Evolutionary conservation across 1,140 invertebrate species (phyloP).

Genomic region (Meloidogyne floridensis): DNA sequence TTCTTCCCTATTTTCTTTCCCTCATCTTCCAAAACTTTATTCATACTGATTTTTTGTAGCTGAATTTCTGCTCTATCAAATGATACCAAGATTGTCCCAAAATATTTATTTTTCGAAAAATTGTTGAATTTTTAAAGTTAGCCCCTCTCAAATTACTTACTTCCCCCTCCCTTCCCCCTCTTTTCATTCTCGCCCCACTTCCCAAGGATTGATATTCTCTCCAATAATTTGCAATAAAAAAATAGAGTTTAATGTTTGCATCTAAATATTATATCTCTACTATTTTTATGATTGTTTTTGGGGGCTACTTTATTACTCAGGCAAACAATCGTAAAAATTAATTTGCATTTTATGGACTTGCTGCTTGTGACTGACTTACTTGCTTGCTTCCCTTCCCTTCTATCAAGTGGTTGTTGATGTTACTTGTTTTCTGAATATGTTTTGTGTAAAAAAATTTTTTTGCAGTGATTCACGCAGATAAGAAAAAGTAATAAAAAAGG

Average conservation of each 20-base stretch:
- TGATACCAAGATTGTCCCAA: background rate
- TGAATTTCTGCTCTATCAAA: background rate
- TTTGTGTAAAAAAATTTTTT: background rate
- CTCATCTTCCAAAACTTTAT: background rate
- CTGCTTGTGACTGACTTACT: background rate
- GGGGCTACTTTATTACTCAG: background rate
- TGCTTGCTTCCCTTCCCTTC: constrained; percentile 1
- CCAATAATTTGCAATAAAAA: background rate
- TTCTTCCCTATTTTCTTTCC: background rate
- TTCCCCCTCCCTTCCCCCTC: background rate
- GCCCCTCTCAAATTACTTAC: background rate
- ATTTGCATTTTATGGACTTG: constrained; percentile 37
- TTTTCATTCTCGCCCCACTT: background rate
- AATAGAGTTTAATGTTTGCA: background rate
- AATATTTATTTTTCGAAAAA: too few relatives aligned
- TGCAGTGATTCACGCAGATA: constrained; percentile 5
- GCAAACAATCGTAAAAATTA: constrained; percentile 37
- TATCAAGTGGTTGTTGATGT: background rate
- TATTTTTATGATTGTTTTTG: background rate
- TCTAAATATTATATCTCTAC: background rate
- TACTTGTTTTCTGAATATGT: background rate
- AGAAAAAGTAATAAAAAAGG: constrained; percentile 20
- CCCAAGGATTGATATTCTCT: too few relatives aligned
- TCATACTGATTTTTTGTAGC: background rate
- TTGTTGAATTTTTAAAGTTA: background rate